A percentile compares a stretch with the other conserved stretches of the same genome.
These are phyloP conservation scores for Mastomys coucha DNA, from an alignment of 2,113 vertebrate genomes.

Conservation along the genomic window DNA sequence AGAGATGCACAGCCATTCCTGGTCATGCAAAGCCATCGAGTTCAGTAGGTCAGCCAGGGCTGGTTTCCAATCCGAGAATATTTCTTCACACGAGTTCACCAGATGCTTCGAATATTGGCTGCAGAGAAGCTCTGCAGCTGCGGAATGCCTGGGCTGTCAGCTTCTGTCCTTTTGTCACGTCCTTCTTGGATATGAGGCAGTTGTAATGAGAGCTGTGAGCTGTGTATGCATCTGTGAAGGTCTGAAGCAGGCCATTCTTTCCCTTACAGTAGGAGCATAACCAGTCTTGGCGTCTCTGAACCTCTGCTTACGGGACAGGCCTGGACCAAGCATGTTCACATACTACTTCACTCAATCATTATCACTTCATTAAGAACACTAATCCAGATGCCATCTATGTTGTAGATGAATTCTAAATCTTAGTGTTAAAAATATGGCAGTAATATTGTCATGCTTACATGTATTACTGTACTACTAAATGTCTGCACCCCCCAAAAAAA, in stretches of 20 bases:
- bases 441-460: background rate
- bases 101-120: background rate
- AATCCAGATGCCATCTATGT: background rate
- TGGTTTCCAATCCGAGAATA: background rate
- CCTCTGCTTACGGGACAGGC: background rate
- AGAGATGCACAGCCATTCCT: background rate
- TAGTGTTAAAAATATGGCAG: background rate
- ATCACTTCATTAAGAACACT: background rate
- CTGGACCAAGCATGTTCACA: background rate
- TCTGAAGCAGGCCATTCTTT: background rate
- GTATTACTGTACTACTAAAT: background rate
- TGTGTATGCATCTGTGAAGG: background rate
- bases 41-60: background rate
- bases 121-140: background rate
- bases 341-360: background rate
- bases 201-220: background rate
- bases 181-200: background rate
- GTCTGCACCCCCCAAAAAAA: background rate
- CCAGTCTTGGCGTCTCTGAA: background rate
- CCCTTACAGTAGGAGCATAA: background rate
- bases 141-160: slow-evolving; percentile 16
- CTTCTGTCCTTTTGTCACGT: background rate
- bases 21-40: background rate
- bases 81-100: background rate
- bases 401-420: background rate